Conservation (phyloP, 1,140 invertebrate genomes). For the Penaeus indicus region DNA sequence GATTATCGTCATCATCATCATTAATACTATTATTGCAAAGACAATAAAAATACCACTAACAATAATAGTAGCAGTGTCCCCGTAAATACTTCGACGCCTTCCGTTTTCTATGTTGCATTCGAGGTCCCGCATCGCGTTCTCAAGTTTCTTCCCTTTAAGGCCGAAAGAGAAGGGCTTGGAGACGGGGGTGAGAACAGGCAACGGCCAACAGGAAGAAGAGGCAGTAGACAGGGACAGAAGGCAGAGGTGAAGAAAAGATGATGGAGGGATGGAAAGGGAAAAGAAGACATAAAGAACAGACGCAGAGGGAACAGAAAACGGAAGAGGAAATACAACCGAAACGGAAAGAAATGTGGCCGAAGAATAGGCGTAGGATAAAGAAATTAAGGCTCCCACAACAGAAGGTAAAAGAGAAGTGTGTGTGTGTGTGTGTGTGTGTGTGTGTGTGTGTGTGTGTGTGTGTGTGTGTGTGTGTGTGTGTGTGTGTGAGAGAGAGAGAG, state of each 20-base stretch:
- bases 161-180: neutral
- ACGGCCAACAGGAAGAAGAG: conserved; percentile 17
- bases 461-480: neutral
- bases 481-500: neutral
- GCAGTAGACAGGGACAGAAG: neutral
- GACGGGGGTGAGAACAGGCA: neutral
- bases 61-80: no score
- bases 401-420: no score
- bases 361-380: neutral
- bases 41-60: no score
- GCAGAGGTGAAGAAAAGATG: neutral
- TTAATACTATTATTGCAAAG: no score
- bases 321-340: neutral
- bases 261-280: no score
- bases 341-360: neutral
- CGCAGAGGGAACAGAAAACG: neutral
- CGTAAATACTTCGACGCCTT: no score
- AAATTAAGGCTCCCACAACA: neutral
- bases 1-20: no score
- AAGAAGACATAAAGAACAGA: no score
- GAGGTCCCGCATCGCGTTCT: no score
- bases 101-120: no score
- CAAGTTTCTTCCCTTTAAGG: neutral
- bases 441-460: neutral
- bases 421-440: neutral